phyloP scores from a whole-genome alignment of 2,888 invertebrate species.

The Carpatolechia fugitivella region DNA sequence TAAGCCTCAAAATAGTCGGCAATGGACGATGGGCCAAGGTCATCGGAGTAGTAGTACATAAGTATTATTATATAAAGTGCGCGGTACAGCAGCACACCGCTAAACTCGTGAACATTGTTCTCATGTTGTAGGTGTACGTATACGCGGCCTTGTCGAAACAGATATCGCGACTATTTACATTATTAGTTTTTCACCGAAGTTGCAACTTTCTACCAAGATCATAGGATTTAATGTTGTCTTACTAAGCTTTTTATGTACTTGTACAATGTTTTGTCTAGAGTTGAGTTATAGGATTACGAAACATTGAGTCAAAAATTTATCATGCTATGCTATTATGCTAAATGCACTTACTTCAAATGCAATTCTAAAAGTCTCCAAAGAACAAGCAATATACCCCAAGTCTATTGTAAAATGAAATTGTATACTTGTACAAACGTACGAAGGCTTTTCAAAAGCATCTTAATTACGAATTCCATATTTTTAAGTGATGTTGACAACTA shows the following conservation, averaged over 20 bases:
- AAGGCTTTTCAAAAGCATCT: no score
- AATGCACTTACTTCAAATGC: no score
- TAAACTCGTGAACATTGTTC: no score
- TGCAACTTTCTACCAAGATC: not conserved
- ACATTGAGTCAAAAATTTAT: no score
- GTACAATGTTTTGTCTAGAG: not conserved
- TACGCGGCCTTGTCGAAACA: not conserved
- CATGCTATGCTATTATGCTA: no score
- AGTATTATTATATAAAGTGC: not conserved
- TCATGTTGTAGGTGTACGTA: not conserved
- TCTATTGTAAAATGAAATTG: no score
- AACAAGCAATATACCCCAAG: no score
- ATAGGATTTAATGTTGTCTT: not conserved
- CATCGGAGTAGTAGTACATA: not conserved
- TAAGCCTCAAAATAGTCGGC: slow-evolving; percentile 12
- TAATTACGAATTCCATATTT: no score
- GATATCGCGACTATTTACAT: not conserved
- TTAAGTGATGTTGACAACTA: no score
- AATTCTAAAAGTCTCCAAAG: no score
- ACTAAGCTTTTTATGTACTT: not conserved
- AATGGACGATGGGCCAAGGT: slow-evolving; percentile 11
- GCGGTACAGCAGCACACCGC: not conserved
- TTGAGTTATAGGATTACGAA: no score
- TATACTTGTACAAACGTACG: no score
- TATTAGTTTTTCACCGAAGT: not conserved